These are phyloP conservation scores for Melanotaenia parkinsoni DNA, from an alignment of 2,797 vertebrate species.

Conservation along the genomic window DNA sequence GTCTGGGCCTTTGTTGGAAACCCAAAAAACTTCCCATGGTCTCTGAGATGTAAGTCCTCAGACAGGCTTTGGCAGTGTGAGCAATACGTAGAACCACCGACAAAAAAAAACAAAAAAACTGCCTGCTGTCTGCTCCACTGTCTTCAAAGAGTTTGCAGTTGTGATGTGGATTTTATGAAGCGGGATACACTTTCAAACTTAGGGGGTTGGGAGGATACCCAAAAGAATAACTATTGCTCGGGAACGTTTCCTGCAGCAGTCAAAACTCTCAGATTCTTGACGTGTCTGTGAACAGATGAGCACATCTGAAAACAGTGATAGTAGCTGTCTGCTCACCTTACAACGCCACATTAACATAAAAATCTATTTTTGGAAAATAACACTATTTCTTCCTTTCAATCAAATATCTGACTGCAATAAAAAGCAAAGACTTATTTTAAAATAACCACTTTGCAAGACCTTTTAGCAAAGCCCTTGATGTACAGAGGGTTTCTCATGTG, in stretches of 20 bases:
- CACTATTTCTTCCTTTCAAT: not conserved
- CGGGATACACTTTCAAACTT: constrained; percentile 55
- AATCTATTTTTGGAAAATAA: not conserved
- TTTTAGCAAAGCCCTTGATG: constrained; percentile 9
- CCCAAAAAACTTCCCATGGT: constrained; percentile 13
- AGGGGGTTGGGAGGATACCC: constrained; percentile 19
- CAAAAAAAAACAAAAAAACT: constrained; percentile 41
- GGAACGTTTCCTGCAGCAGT: constrained; percentile 29
- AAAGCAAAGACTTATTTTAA: not conserved
- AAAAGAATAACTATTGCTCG: constrained; percentile 34
- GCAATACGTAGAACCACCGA: constrained; percentile 40
- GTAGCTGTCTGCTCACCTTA: not conserved
- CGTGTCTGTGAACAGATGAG: not conserved
- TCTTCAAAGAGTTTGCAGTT: constrained; percentile 58
- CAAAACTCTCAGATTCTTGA: constrained; percentile 2
- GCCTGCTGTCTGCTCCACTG: constrained; percentile 44
- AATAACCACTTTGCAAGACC: not conserved
- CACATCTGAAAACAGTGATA: too few relatives aligned
- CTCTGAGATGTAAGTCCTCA: constrained; percentile 47
- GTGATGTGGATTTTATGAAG: constrained; percentile 62
- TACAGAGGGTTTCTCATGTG: constrained; percentile 11
- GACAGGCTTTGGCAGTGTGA: constrained; percentile 37
- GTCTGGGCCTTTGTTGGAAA: constrained; percentile 17
- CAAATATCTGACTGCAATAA: not conserved
- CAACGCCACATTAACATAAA: not conserved